Evolutionary conservation across 2,113 vertebrate species (phyloP), one percentile per base, ranked within the genome.

Genomic region (Labeo rohita): DNA sequence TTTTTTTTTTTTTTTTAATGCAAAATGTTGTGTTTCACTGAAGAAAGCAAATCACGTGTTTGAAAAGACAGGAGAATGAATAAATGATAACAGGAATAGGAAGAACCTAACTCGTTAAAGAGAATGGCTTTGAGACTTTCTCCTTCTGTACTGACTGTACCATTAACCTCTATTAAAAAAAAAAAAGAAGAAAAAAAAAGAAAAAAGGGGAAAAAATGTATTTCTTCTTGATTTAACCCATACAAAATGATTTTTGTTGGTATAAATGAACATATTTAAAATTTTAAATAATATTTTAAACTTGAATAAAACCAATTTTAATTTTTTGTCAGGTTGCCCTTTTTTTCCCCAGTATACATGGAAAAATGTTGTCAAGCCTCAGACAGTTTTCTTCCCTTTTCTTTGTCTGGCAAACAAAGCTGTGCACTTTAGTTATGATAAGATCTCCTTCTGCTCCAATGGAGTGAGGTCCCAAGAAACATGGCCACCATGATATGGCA

Each of bases 401-500:
- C 92, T 90, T 86, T 92, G 90, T 85, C 78, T 80, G 80, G 59
- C 87, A 91, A 94, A 94, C 93, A 95, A 93, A 95, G 87, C 92
- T 88, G 85, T 47, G 54, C 56, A 76, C 81, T 54, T 85, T 85
- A 85, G 90, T 59, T 90, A 86, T 87, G 95, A 95, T 94, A 94
- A 94, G 90, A 94, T 91, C 89, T 83, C 47, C 83, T 80, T 84
- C 88, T 84, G 80, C 86, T 87, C 92, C 77, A 89, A 50, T 63
- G 72, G 89, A 89, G 89, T 83, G 87, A 79, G 87, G 82, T 86
- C 73, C 88, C 52, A 85, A 82, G 90, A 91, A 90, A 93, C 91
- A 76, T 90, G 90, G 87, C 89, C 59, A 36, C 85, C 85, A 87
- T 83, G 90, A 89, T 91, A 72, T 10, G 13, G 61, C 36, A 80